Percentiles rank a stretch among this genome's conserved stretches.
phyloP scores from a whole-genome alignment of 2,888 invertebrate species.

The Caenorhabditis sp. region DNA sequence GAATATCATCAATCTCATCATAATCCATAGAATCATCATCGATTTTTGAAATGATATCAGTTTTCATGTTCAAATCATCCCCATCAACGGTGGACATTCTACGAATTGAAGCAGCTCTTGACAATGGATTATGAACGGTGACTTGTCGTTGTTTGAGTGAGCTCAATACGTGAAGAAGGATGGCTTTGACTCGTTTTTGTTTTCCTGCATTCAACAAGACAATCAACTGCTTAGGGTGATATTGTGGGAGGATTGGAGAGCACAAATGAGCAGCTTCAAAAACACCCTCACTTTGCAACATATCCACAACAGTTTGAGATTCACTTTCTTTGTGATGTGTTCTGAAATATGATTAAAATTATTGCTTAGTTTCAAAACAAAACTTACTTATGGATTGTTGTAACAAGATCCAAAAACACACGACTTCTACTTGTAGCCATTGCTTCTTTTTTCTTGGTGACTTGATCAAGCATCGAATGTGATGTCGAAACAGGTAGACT shows the following conservation, averaged over 20 bases:
- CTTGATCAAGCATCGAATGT: slow-evolving; percentile 67
- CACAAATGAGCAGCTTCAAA: slow-evolving; percentile 97
- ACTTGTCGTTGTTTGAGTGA: slow-evolving; percentile 72
- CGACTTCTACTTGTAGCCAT: slow-evolving; percentile 47
- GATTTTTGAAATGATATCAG: slow-evolving; percentile 11
- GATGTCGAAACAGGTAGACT: slow-evolving; percentile 52
- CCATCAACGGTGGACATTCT: slow-evolving; percentile 51
- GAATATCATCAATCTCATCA: slow-evolving; percentile 95
- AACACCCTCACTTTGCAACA: slow-evolving; percentile 73
- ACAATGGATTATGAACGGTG: slow-evolving; percentile 41
- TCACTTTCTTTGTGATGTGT: slow-evolving; percentile 27
- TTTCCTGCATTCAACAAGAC: slow-evolving; percentile 96
- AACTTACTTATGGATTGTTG: slow-evolving; percentile 28
- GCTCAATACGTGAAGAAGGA: slow-evolving; percentile 92
- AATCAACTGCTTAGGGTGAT: slow-evolving; percentile 98
- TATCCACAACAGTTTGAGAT: slow-evolving; percentile 35
- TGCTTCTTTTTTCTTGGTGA: slow-evolving; percentile 56
- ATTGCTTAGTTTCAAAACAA: background rate
- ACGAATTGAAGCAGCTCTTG: slow-evolving; percentile 55
- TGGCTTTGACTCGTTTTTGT: slow-evolving; percentile 96
- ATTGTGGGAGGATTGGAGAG: slow-evolving; percentile 96
- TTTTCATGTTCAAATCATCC: slow-evolving; percentile 16
- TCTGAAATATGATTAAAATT: too few species aligned
- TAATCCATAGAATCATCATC: slow-evolving; percentile 75
- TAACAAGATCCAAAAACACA: slow-evolving; percentile 55